Base-by-base conservation (phyloP, 2,113 vertebrate genomes). In the Marmota flaviventris region DNA sequence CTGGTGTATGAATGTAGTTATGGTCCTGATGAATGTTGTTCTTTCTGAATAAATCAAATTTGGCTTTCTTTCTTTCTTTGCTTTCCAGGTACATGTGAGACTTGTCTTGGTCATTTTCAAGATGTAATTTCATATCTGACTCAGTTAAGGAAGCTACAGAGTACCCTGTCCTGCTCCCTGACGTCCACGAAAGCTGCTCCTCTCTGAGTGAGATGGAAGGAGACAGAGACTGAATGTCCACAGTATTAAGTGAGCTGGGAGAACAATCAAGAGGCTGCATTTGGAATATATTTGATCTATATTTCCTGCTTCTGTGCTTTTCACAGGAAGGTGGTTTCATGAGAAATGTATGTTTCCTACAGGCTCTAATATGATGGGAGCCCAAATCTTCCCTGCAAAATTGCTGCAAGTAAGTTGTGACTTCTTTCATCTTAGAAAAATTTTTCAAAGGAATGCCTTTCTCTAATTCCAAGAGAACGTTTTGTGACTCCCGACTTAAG, bases 21-120 rank as follows among this genome's bases (percentile, higher is more conserved):
- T 3, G 7, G 29, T 63, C 39, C 91, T 18, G 34, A 8, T 56
- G n/a, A 17, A 48, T 0, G 2, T 20, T 58, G 25, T 61, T 65
- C 76, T 95, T 97, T 82, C 25, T 61, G 9, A 11, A 27, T n/a
- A 79, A 25, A 25, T 82, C 72, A 56, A 12, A 42, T 24, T 4
- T 82, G 58, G 81, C 8, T 14, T 95, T 94, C 69, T 83, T 95
- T 83, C 34, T 85, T 34, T 89, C 85, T 91, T 89, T 91, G 58
- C 76, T 88, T 85, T 86, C 87, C 17, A 22, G 34, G n/a, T 77
- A 27, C 2, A 12, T 29, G 42, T 69, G 32, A 84, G 22, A n/a
- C 22, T 63, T 85, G 39, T 3, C 42, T 45, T 96, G 81, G 34
- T 16, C 78, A 91, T 90, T 89, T 39, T 39, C 17, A 69, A 79